Percentiles rank a stretch among this genome's conserved stretches.
These are phyloP conservation scores for Erythrocebus patas DNA, from an alignment of 2,113 vertebrate genomes.

Conservation along the genomic window DNA sequence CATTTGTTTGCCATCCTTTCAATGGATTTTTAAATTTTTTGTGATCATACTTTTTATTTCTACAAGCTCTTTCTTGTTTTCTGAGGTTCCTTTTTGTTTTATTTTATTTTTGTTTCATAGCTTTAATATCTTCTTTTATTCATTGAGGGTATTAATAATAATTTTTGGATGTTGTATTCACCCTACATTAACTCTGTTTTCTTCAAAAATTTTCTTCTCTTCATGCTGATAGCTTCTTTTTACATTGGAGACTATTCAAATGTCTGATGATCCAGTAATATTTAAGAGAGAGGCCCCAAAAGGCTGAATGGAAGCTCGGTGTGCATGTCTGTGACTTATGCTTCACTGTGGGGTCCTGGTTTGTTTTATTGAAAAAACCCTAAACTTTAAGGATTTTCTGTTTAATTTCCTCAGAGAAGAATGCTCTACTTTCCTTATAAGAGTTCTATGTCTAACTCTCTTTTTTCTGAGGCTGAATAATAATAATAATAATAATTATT, in stretches of 20 bases:
- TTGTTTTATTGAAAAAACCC: not conserved
- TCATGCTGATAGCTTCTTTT: not conserved
- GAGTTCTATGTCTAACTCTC: not conserved
- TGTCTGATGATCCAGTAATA: not conserved
- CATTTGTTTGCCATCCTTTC: not conserved
- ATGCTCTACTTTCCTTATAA: not conserved
- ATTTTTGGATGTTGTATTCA: not conserved
- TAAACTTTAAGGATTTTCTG: not conserved
- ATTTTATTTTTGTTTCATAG: not conserved
- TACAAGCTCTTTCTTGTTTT: not conserved
- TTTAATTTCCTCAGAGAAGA: not conserved
- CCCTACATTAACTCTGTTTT: not conserved
- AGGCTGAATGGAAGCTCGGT: not conserved
- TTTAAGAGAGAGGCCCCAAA: not conserved
- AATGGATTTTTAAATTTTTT: not conserved
- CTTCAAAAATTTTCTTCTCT: not conserved
- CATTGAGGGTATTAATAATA: not conserved
- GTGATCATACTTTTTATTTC: not conserved
- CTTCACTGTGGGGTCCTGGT: not conserved
- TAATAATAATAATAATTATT: not conserved
- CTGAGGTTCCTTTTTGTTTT: not conserved
- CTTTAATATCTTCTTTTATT: constrained; percentile 11
- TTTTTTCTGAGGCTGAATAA: not conserved
- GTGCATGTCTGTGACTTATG: not conserved
- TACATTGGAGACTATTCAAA: not conserved